Conservation (phyloP, 2,888 invertebrate genomes). For the Xylota segnis region DNA sequence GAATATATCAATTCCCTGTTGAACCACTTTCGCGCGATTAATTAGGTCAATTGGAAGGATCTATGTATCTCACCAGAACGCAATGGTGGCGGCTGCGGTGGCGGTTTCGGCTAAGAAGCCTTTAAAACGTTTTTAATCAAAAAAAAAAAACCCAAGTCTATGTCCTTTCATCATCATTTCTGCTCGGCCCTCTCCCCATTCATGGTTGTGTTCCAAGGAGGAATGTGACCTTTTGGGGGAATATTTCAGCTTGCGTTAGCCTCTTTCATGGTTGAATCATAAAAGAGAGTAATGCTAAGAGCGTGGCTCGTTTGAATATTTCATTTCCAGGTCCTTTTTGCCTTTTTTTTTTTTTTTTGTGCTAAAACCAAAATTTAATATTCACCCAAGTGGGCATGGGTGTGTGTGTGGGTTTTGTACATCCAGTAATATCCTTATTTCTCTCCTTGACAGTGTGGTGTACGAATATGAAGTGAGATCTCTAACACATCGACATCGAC, state of each 20-base stretch:
- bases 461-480: neutral
- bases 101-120: neutral
- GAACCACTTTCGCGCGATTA: constrained; percentile 45
- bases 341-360: neutral
- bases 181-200: neutral
- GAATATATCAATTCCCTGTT: constrained; percentile 58
- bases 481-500: constrained; percentile 22
- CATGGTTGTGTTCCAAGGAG: neutral
- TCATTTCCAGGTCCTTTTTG: constrained; percentile 8
- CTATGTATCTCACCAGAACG: neutral
- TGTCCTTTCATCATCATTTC: constrained; percentile 3
- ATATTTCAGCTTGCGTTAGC: constrained; percentile 54
- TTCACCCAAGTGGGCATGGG: constrained; percentile 16
- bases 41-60: constrained; percentile 55
- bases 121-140: constrained; percentile 33
- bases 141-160: constrained; percentile 3
- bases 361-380: constrained; percentile 53
- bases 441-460: neutral
- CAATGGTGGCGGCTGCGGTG: neutral
- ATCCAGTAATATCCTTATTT: constrained; percentile 19
- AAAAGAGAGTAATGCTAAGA: constrained; percentile 49
- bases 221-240: constrained; percentile 60
- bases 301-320: constrained; percentile 54
- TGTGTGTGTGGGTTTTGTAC: neutral
- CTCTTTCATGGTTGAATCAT: constrained; percentile 42